phyloP scores from a whole-genome alignment of 2,888 invertebrate species.

The Drosophila planitibia region DNA sequence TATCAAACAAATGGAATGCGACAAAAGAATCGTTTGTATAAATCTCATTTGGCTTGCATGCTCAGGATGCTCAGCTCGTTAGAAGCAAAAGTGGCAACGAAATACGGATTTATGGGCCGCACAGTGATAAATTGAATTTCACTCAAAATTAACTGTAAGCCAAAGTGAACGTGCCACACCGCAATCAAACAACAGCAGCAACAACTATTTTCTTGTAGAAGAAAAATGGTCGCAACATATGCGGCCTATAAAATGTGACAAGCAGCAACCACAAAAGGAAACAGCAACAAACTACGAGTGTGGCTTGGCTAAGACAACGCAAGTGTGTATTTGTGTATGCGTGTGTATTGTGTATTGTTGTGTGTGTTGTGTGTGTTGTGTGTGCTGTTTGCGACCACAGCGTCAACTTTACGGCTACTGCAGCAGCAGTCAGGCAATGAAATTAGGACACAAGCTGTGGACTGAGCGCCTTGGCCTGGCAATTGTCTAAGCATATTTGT shows the following conservation, averaged over 20 bases:
- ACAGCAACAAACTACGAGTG: slow-evolving; percentile 35
- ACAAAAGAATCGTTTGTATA: slow-evolving; percentile 58
- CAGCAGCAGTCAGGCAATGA: slow-evolving; percentile 58
- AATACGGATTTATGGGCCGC: slow-evolving; percentile 76
- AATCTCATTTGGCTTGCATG: slow-evolving; percentile 59
- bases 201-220: slow-evolving; percentile 25
- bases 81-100: slow-evolving; percentile 32
- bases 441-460: slow-evolving; percentile 64
- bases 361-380: slow-evolving; percentile 11
- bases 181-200: slow-evolving; percentile 45
- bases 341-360: neutral
- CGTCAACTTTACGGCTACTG: slow-evolving; percentile 41
- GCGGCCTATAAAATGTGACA: slow-evolving; percentile 80
- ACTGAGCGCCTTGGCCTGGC: slow-evolving; percentile 56
- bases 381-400: slow-evolving; percentile 34
- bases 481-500: slow-evolving; percentile 82
- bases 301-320: slow-evolving; percentile 65
- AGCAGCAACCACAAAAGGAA: slow-evolving; percentile 52
- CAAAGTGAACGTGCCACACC: slow-evolving; percentile 68
- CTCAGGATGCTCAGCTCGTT: slow-evolving; percentile 36
- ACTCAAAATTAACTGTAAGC: slow-evolving; percentile 78
- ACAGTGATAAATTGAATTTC: slow-evolving; percentile 80
- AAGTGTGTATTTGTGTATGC: slow-evolving; percentile 9
- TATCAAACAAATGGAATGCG: slow-evolving; percentile 56
- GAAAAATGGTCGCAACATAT: slow-evolving; percentile 71